phyloP scores from a whole-genome alignment of 2,888 invertebrate genomes.

The Thymelicus sylvestris region DNA sequence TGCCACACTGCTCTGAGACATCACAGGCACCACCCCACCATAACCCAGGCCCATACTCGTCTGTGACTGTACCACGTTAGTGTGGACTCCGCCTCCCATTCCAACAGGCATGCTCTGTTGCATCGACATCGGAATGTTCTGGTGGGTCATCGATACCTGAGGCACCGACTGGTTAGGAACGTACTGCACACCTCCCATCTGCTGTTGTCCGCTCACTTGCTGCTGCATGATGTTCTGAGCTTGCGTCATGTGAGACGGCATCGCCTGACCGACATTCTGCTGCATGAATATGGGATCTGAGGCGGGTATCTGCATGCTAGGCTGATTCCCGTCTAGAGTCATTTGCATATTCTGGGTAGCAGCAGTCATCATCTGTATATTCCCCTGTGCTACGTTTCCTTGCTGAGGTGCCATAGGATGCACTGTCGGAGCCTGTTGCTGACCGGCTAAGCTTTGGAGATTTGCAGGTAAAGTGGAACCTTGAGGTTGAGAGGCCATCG shows the following conservation, averaged over 20 bases:
- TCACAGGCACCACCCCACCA: slow-evolving; percentile 76
- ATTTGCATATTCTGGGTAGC: slow-evolving; percentile 82
- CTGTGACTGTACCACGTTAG: slow-evolving; percentile 80
- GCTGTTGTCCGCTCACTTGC: slow-evolving; percentile 75
- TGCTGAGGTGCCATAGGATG: slow-evolving; percentile 79
- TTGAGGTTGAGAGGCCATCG: slow-evolving; percentile 79
- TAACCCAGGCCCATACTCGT: slow-evolving; percentile 78
- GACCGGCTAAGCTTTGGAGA: slow-evolving; percentile 80
- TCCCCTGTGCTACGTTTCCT: slow-evolving; percentile 84
- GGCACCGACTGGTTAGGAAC: slow-evolving; percentile 71
- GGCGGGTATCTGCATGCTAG: slow-evolving; percentile 82
- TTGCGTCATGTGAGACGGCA: slow-evolving; percentile 77
- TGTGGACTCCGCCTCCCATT: slow-evolving; percentile 75
- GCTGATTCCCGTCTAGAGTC: slow-evolving; percentile 83
- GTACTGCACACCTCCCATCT: slow-evolving; percentile 74
- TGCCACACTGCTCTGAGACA: slow-evolving; percentile 81
- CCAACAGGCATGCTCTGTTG: slow-evolving; percentile 77
- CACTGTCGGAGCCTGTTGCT: slow-evolving; percentile 75
- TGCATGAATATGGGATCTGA: slow-evolving; percentile 82
- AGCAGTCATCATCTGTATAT: slow-evolving; percentile 84
- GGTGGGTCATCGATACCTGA: slow-evolving; percentile 76
- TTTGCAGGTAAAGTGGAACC: slow-evolving; percentile 86
- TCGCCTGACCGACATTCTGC: slow-evolving; percentile 73
- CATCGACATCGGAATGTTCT: slow-evolving; percentile 83
- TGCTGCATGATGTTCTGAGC: slow-evolving; percentile 75